Percentiles rank a stretch among this genome's conserved stretches.
phyloP scores from a whole-genome alignment of 2,888 invertebrate genomes.

The Hofmannophila pseudospretella region DNA sequence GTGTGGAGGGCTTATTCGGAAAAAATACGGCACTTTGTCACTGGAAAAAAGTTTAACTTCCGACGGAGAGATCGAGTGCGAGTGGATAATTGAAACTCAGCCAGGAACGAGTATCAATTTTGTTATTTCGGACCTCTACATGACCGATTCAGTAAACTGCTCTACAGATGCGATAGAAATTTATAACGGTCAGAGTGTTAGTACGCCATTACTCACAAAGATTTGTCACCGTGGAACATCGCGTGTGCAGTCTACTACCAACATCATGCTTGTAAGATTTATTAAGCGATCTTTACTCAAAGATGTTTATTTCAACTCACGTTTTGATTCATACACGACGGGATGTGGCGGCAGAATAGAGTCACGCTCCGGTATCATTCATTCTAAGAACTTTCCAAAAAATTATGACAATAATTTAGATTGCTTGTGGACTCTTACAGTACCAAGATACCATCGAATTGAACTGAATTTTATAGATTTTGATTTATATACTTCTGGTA shows the following conservation, averaged over 20 bases:
- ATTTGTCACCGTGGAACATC: conserved; percentile 77
- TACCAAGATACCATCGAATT: conserved; percentile 82
- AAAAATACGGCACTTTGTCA: conserved; percentile 71
- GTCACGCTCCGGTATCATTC: conserved; percentile 80
- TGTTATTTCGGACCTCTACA: conserved; percentile 79
- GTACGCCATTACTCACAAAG: conserved; percentile 75
- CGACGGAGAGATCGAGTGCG: conserved; percentile 79
- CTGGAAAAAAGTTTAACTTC: conserved; percentile 82
- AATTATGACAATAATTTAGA: conserved; percentile 85
- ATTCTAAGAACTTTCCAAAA: conserved; percentile 90
- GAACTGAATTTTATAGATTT: conserved; percentile 84
- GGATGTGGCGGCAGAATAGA: conserved; percentile 87
- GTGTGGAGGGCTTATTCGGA: conserved; percentile 83
- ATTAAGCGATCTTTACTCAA: conserved; percentile 69
- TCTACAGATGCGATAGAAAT: conserved; percentile 80
- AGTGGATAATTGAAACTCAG: conserved; percentile 86
- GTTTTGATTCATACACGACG: conserved; percentile 39
- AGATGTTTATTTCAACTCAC: conserved; percentile 81
- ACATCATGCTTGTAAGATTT: conserved; percentile 84
- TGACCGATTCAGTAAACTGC: conserved; percentile 79
- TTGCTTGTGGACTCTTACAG: conserved; percentile 87
- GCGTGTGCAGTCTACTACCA: conserved; percentile 80
- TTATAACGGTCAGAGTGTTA: conserved; percentile 81
- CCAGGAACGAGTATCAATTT: conserved; percentile 82
- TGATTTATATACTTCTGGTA: conserved; percentile 53